phyloP scores from a whole-genome alignment of 1,140 invertebrate genomes.

The Hetaerina americana region DNA sequence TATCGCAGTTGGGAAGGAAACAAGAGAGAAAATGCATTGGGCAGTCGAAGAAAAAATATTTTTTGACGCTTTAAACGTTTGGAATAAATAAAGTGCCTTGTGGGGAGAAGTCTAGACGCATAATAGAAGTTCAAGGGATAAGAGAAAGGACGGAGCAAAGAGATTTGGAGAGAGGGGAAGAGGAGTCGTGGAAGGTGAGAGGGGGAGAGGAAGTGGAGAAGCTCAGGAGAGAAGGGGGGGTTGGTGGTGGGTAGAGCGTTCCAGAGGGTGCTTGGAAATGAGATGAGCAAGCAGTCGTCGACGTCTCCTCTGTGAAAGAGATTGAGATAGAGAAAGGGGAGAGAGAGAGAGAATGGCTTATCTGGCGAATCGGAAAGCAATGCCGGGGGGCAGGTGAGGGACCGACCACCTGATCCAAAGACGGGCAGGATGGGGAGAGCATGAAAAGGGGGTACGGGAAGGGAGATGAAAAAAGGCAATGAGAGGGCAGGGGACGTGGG shows the following conservation, averaged over 20 bases:
- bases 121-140: too few relatives aligned
- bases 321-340: too few relatives aligned
- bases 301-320: too few relatives aligned
- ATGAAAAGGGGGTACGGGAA: background rate
- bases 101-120: too few relatives aligned
- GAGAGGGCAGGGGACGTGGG: background rate
- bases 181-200: background rate
- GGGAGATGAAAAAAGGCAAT: background rate
- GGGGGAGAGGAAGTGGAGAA: background rate
- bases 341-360: background rate
- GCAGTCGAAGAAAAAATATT: too few relatives aligned
- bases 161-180: background rate
- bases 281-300: background rate
- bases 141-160: background rate
- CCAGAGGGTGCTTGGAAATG: background rate
- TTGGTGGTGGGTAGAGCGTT: too few relatives aligned
- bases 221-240: too few relatives aligned
- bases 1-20: too few relatives aligned
- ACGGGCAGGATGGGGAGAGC: background rate
- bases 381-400: background rate
- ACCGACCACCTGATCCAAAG: too few relatives aligned
- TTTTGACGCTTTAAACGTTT: too few relatives aligned
- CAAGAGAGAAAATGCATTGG: too few relatives aligned
- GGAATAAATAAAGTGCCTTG: too few relatives aligned
- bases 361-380: background rate